Conservation (phyloP, 2,797 vertebrate species). For the Poecilia wingei region DNA sequence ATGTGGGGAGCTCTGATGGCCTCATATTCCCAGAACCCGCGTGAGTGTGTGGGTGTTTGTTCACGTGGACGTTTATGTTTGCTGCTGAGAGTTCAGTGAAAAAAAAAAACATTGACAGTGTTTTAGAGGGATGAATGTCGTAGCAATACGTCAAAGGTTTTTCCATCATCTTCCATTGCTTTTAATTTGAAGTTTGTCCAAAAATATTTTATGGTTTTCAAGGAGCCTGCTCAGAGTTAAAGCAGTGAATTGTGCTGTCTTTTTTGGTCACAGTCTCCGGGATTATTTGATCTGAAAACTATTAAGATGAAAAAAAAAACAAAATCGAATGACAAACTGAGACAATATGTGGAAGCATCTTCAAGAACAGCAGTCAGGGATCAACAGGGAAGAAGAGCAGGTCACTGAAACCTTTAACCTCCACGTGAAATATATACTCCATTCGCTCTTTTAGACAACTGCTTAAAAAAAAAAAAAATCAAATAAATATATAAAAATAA, state of each 20-base stretch:
- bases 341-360: neutral
- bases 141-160: conserved; percentile 11
- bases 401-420: neutral
- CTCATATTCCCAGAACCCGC: conserved; percentile 62
- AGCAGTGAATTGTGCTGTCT: neutral
- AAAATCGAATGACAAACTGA: neutral
- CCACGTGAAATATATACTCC: neutral
- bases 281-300: neutral
- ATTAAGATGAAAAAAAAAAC: neutral
- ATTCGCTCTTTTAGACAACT: neutral
- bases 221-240: neutral
- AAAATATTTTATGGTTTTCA: neutral
- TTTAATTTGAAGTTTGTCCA: neutral
- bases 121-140: conserved; percentile 27
- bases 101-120: conserved; percentile 7
- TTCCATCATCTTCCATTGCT: neutral
- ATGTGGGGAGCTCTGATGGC: conserved; percentile 69
- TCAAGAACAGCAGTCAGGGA: neutral
- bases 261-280: neutral
- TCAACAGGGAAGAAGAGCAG: neutral
- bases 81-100: conserved; percentile 17
- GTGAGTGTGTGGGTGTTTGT: conserved; percentile 41
- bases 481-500: neutral
- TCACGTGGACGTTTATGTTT: conserved; percentile 8
- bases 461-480: neutral